phyloP scores from a whole-genome alignment of 2,797 vertebrate genomes.

The Bufotes viridis region DNA sequence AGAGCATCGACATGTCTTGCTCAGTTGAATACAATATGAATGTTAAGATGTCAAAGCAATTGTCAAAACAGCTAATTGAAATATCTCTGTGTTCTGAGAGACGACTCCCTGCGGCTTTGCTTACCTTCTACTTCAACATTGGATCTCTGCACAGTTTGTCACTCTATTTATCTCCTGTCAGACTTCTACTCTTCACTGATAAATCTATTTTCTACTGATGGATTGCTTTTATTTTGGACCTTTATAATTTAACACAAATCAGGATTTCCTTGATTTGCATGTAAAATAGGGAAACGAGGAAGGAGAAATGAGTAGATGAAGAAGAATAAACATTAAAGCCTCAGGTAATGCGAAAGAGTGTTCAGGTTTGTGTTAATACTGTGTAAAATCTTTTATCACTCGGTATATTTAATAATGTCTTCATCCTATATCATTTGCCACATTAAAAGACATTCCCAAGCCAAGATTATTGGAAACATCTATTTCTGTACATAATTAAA shows the following conservation, averaged over 20 bases:
- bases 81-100: constrained; percentile 46
- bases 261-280: neutral
- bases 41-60: constrained; percentile 55
- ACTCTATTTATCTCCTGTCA: constrained; percentile 35
- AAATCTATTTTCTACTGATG: neutral
- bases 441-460: neutral
- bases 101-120: constrained; percentile 43
- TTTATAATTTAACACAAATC: neutral
- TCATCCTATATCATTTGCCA: neutral
- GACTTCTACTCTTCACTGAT: constrained; percentile 11
- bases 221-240: neutral
- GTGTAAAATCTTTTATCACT: neutral
- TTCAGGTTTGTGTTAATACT: neutral
- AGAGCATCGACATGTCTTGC: constrained; percentile 18
- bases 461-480: neutral
- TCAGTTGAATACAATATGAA: constrained; percentile 40
- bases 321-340: neutral
- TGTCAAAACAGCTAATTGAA: constrained; percentile 58
- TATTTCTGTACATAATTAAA: neutral
- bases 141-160: constrained; percentile 17
- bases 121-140: constrained; percentile 26
- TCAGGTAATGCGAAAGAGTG: neutral
- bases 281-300: neutral
- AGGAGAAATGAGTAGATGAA: neutral
- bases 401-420: neutral